Base-by-base conservation (phyloP, 23 tunicate species). In the Halocynthia aurantium region DNA sequence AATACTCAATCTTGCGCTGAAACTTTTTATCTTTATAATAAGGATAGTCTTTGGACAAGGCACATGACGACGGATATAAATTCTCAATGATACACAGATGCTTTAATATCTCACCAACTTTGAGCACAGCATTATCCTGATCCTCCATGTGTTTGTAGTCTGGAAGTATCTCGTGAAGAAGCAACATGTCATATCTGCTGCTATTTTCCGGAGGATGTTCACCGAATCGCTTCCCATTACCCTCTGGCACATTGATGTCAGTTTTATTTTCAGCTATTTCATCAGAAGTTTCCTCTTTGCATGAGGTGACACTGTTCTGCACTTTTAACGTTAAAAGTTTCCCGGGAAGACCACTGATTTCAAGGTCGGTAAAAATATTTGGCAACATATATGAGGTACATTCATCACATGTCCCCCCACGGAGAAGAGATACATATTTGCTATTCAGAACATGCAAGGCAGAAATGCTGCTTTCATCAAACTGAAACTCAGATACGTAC, bases 1-100 rank as follows among this genome's bases (percentile, higher is more conserved):
- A 62, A 54, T 60, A 77, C 6, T 84, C 82, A 49, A 84, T 51
- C 82, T 74, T 74, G 7, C 64, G 6, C 56, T 74, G 63, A 54
- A 74, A 74, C 31, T 55, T 53, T 8, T 54, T 5, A 21, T 53
- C 57, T 2, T 53, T 74, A 49, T 74, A 74, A 51, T 74, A 54
- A 51, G 13, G 13, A 4, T 74, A 54, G 55, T 74, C 78, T 69
- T 53, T 55, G 20, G 52, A 72, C n/a, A 74, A 54, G 22, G 49
- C 19, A 13, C 64, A 74, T 13, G 78, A 74, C 2, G 78, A 74
- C 8, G 78, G 62, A 54, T 74, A 74, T 8, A 74, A n/a, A 49
- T 54, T 54, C 31, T 74, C 78, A 18, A 74, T 74, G 13, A 54
- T 56, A 74, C 78, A 74, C 8, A 74, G 50, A 55, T 54, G 64